Base-by-base conservation (phyloP, 2,797 vertebrate genomes). In the Tangara arthus region DNA sequence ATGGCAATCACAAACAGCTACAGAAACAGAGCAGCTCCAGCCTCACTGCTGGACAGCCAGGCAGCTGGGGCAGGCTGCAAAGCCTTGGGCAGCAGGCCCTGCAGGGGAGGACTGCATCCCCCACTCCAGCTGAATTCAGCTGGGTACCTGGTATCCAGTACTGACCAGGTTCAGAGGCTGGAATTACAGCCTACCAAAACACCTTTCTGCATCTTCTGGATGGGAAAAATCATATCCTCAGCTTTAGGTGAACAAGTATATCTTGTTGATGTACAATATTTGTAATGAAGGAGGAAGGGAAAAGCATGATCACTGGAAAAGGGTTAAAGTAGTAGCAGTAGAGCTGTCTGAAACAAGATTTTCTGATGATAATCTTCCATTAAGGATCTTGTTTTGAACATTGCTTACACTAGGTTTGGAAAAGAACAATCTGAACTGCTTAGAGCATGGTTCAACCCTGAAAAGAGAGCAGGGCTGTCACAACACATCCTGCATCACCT, bases 361-460 rank as follows among this genome's bases (percentile, higher is more conserved):
- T 50, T 49, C 66, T 19, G 4, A 47, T 3, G 72, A 70, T 60
- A 82, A 92, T 41, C 68, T 69, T 53, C 81, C 68, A 41, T 53
- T 57, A 89, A 90, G 50, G 83, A 47, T 84, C 87, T 68, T 73
- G n/a, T 56, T 75, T 80, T 70, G 83, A 86, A 42, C 37, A 59
- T 4, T 18, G 28, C 44, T 73, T 72, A 60, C 2, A 2, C 37
- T 76, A 2, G 11, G 17, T 87, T 83, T 91, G 65, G 56, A 85
- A 96, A 94, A 80, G 41, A 82, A 83, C 75, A 91, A 75, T 70
- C 73, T 77, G 87, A 97, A 92, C 61, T 32, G 72, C 57, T 90
- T 57, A 41, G 2, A 92, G 72, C 80, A 61, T 9, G 20, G 79
- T 39, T 80, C 20, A 7, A 66, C 20, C 16, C 37, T 64, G 59